These are phyloP conservation scores for Eupeodes corollae DNA, from an alignment of 1,140 invertebrate species.

Conservation along the genomic window DNA sequence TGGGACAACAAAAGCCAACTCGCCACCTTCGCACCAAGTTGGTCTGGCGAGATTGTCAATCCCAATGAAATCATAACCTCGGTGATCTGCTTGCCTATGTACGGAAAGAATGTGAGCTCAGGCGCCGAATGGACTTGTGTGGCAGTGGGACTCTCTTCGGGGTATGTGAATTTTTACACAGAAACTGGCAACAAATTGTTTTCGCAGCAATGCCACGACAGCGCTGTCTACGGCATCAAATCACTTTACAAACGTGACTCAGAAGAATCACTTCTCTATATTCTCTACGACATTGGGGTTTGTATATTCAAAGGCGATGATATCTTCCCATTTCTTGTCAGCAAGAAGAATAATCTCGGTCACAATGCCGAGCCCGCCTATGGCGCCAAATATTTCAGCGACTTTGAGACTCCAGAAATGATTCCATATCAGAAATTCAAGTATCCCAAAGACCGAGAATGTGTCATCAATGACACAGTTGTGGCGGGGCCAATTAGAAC, in stretches of 20 bases:
- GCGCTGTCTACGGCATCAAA: constrained; percentile 66
- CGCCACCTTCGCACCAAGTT: constrained; percentile 42
- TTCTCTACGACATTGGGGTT: constrained; percentile 63
- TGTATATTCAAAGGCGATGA: constrained; percentile 75
- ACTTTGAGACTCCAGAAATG: constrained; percentile 18
- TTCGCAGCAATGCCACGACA: constrained; percentile 74
- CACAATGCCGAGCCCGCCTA: constrained; percentile 41
- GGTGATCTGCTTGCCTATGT: constrained; percentile 42
- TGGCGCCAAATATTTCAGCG: neutral
- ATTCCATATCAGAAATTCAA: constrained; percentile 69
- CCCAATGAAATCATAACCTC: constrained; percentile 40
- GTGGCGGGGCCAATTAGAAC: constrained; percentile 64
- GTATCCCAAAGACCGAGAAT: constrained; percentile 60
- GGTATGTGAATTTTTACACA: constrained; percentile 78
- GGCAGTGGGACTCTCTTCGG: constrained; percentile 73
- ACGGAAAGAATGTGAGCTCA: constrained; percentile 27
- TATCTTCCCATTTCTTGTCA: constrained; percentile 48
- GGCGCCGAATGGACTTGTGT: constrained; percentile 85
- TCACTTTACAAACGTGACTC: constrained; percentile 63
- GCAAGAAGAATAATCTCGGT: constrained; percentile 30
- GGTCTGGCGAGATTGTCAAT: constrained; percentile 43
- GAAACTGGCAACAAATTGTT: constrained; percentile 73
- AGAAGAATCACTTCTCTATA: constrained; percentile 64
- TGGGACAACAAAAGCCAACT: constrained; percentile 44
- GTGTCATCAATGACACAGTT: constrained; percentile 58